phyloP scores from a whole-genome alignment of 2,113 vertebrate species.

The Clupea harengus region DNA sequence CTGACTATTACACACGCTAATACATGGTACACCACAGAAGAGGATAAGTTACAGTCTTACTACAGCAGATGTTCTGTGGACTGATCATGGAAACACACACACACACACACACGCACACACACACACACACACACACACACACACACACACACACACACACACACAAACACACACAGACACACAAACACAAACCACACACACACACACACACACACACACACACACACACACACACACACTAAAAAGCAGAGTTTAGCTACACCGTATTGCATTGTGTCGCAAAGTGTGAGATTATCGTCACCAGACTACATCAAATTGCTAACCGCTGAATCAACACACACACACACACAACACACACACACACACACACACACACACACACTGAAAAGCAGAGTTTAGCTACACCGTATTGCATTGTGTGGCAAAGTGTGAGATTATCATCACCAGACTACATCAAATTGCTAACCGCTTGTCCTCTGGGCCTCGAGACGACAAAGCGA shows the following conservation, averaged over 20 bases:
- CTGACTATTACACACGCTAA: no score
- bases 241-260: background rate
- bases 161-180: background rate
- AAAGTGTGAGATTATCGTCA: background rate
- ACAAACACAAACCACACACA: conserved; percentile 1
- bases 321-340: background rate
- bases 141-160: background rate
- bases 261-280: background rate
- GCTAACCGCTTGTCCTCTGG: no score
- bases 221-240: background rate
- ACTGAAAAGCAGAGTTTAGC: background rate
- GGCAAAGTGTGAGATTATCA: background rate
- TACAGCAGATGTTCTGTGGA: no score
- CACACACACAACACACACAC: no score
- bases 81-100: background rate
- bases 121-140: background rate
- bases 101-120: background rate
- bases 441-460: no score
- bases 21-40: no score
- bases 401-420: background rate
- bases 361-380: no score
- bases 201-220: conserved; percentile 2
- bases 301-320: background rate
- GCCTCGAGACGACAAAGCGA: no score
- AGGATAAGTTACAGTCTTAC: no score